Conservation (phyloP, 2,888 invertebrate species). For the Suillia variegata region DNA sequence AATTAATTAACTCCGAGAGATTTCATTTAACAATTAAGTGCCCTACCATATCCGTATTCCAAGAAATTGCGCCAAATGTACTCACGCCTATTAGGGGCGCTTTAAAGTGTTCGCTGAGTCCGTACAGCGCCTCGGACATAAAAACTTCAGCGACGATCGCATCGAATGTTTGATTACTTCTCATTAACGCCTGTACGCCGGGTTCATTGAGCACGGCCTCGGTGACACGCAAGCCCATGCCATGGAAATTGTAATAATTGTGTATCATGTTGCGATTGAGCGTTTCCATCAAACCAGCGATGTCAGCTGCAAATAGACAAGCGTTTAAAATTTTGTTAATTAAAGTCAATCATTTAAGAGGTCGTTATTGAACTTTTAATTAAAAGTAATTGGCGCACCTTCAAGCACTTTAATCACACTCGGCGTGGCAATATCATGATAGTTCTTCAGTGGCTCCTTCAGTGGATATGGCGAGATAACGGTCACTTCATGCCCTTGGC, state of each 20-base stretch:
- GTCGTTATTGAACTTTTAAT: no score
- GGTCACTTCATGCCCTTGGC: constrained; percentile 51
- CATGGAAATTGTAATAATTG: constrained; percentile 31
- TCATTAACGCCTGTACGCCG: constrained; percentile 35
- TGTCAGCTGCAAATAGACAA: constrained; percentile 23
- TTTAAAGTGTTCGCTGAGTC: constrained; percentile 41
- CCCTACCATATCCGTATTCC: constrained; percentile 40
- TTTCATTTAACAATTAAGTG: not conserved
- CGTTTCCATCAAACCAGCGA: constrained; percentile 26
- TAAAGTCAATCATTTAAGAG: no score
- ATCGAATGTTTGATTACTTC: constrained; percentile 52
- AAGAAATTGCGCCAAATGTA: constrained; percentile 40
- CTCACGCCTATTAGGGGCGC: constrained; percentile 42
- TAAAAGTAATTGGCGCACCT: no score
- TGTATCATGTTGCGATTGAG: constrained; percentile 30
- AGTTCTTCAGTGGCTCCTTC: constrained; percentile 37
- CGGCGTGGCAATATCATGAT: constrained; percentile 29
- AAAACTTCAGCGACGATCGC: constrained; percentile 52
- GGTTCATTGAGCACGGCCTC: constrained; percentile 39
- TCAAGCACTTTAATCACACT: not conserved
- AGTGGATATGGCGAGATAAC: constrained; percentile 45
- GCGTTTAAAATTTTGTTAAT: no score
- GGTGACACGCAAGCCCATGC: constrained; percentile 44
- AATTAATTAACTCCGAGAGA: not conserved
- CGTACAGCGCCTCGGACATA: constrained; percentile 51